A percentile compares a stretch with the other conserved stretches of the same genome.
phyloP scores from a whole-genome alignment of 2,113 vertebrate species.

The Cynopterus brachyotis region DNA sequence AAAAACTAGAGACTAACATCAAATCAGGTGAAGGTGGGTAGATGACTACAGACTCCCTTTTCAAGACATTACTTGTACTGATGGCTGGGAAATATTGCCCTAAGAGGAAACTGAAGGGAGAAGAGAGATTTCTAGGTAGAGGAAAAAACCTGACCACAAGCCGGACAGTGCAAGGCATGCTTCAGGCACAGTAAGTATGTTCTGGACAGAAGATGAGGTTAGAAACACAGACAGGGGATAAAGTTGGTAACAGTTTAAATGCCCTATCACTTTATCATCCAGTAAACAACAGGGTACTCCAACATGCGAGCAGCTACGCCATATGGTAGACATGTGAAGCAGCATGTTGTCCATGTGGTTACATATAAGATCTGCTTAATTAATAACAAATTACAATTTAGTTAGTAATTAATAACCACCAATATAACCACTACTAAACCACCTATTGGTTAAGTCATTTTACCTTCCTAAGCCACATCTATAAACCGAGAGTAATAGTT shows the following conservation, averaged over 20 bases:
- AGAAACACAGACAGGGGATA: background rate
- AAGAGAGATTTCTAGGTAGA: background rate
- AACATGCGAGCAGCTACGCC: background rate
- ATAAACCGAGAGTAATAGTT: background rate
- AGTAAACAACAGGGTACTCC: background rate
- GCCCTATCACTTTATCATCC: background rate
- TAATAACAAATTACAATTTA: constrained; percentile 9
- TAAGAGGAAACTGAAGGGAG: background rate
- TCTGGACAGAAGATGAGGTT: background rate
- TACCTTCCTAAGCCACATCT: background rate
- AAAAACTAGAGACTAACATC: background rate
- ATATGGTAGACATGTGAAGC: background rate
- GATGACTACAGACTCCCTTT: background rate
- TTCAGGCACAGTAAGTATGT: background rate
- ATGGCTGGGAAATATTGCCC: background rate
- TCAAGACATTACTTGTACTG: background rate
- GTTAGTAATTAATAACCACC: background rate
- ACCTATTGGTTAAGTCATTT: background rate
- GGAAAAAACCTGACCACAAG: background rate
- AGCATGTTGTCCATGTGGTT: background rate
- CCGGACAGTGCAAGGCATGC: background rate
- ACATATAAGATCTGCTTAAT: background rate
- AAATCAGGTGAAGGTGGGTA: background rate
- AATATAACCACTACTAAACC: background rate
- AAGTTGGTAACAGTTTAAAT: background rate